Evolutionary conservation across 2,888 invertebrate genomes (phyloP), one percentile per base, ranked within the genome.

Genomic region (Plebejus argus): DNA sequence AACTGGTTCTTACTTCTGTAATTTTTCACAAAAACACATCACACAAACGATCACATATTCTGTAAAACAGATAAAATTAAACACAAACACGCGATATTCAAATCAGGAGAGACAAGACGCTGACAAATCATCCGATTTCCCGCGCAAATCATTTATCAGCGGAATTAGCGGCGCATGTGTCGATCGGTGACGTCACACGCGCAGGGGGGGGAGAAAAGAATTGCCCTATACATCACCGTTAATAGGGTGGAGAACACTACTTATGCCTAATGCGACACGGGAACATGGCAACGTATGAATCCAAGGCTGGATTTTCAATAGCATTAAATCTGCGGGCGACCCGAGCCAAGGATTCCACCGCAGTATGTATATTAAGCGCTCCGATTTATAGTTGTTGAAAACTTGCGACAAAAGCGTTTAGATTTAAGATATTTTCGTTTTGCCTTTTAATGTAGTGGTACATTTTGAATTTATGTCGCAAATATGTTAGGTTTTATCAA

Each of bases 191-290:
- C 89, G 86, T 84, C 86, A 86, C 85, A 87, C 88, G 89, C 90
- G 92, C 89, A 86, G 89, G 81, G 53, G 49, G 12, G 53, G 53
- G 5, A 53, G 53, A 88, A 93, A 94, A 93, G 94, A 93, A 94
- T 93, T 86, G 92, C 89, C 92, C 90, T 91, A 93, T 94, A 93
- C 92, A 93, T 94, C 93, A 93, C 90, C 81, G 90, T 93, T 94
- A 94, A 94, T 93, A 93, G 94, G 94, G 93, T 90, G 88, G 91
- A 93, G 90, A 93, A 91, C 91, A 94, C 93, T 94, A 91, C 94
- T 93, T 93, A 92, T 92, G 91, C 92, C 91, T 93, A 93, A 93
- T 93, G 93, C 90, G 93, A 93, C 92, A 92, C 89, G 93, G 93
- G 89, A 93, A 93, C 93, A 93, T 91, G 92, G 86, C 88, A 81